A percentile compares a stretch with the other conserved stretches of the same genome.
Evolutionary conservation across 2,113 vertebrate species (phyloP).

Genomic region (Clarias gariepinus): DNA sequence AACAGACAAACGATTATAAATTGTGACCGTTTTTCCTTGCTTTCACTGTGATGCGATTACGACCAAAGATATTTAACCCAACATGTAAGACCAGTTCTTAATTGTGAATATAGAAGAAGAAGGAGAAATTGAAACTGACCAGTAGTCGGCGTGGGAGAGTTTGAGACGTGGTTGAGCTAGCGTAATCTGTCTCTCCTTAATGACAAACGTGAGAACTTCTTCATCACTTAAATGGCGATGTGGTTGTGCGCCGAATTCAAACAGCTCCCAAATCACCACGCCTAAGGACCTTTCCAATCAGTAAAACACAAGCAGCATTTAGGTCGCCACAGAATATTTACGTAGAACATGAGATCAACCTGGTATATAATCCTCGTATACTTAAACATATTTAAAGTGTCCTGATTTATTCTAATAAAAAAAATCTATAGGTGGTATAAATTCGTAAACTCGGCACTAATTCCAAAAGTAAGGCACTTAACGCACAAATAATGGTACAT

Average conservation of each 20-base stretch:
- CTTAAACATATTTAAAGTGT: neutral
- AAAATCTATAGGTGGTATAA: neutral
- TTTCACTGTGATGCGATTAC: neutral
- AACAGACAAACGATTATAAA: conserved; percentile 16
- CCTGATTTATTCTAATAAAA: neutral
- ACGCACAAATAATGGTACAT: too few relatives aligned
- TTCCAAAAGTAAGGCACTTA: neutral
- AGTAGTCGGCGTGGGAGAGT: conserved; percentile 87
- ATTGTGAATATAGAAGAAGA: neutral
- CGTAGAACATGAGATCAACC: neutral
- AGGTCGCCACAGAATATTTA: neutral
- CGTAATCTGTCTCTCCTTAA: conserved; percentile 88
- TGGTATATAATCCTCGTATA: neutral
- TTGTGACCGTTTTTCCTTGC: neutral
- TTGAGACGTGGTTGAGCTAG: conserved; percentile 87
- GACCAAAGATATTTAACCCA: neutral
- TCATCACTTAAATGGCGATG: conserved; percentile 89
- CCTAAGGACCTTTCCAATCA: conserved; percentile 81
- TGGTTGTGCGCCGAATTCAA: conserved; percentile 90
- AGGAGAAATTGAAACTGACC: conserved; percentile 69
- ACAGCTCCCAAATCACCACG: conserved; percentile 91
- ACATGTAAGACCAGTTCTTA: neutral
- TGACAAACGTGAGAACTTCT: conserved; percentile 87
- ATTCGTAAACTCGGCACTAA: neutral
- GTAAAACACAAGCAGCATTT: neutral